Evolutionary conservation across 2,797 vertebrate species (phyloP).

Genomic region (Eulemur mongoz): DNA sequence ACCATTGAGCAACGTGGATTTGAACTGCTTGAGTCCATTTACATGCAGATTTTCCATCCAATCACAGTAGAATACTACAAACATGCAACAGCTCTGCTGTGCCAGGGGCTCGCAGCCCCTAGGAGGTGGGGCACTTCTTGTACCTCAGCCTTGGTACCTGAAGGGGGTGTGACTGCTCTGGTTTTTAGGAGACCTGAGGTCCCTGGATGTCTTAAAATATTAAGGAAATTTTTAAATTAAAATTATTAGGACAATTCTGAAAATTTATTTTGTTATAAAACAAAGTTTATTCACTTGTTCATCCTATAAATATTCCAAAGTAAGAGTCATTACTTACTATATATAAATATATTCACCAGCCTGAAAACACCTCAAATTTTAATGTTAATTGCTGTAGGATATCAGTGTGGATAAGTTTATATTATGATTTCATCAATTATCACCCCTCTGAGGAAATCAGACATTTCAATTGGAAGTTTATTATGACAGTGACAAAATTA

Average conservation of each 20-base stretch:
- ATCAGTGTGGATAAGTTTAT: not conserved
- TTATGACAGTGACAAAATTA: not conserved
- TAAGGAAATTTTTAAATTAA: not conserved
- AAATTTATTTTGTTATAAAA: not conserved
- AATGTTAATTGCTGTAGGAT: conserved; percentile 17
- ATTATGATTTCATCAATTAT: not conserved
- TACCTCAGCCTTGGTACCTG: not conserved
- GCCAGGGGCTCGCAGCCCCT: not conserved
- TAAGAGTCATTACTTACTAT: not conserved
- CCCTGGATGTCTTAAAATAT: not conserved
- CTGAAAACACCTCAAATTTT: not conserved
- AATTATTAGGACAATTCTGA: not conserved
- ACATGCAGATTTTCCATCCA: not conserved
- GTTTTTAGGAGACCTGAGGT: not conserved
- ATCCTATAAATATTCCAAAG: not conserved
- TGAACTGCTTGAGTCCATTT: not conserved
- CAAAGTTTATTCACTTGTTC: not conserved
- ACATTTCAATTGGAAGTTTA: not conserved
- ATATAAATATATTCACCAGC: not conserved
- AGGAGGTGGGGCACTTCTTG: not conserved
- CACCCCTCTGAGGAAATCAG: not conserved
- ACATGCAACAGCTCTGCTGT: not conserved
- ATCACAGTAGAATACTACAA: not conserved
- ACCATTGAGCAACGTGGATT: not conserved
- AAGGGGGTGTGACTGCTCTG: not conserved